Evolutionary conservation across 2,797 vertebrate species (phyloP).

Genomic region (Babyrousa celebensis): DNA sequence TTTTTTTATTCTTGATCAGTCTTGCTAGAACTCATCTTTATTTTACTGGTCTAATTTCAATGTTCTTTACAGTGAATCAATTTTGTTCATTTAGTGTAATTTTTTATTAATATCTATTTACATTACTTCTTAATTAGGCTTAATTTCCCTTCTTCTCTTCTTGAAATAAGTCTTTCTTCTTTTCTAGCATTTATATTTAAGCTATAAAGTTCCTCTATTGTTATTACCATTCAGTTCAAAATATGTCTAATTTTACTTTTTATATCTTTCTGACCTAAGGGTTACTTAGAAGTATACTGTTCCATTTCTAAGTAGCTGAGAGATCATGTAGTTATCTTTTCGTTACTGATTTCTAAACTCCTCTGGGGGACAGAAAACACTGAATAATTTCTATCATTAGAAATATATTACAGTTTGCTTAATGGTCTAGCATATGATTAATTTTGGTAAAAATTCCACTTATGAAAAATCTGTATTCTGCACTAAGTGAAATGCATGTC

Average conservation of each 20-base stretch:
- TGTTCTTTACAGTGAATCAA: conserved; percentile 12
- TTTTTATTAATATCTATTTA: conserved; percentile 8
- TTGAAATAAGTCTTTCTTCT: not conserved
- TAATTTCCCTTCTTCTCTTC: conserved; percentile 38
- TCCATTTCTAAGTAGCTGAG: not conserved
- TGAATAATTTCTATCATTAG: conserved; percentile 32
- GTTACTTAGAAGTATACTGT: conserved; percentile 11
- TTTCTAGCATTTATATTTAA: conserved; percentile 39
- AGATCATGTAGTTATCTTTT: not conserved
- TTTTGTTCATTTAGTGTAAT: conserved; percentile 14
- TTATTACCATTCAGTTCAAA: conserved; percentile 21
- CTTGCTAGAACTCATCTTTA: not conserved
- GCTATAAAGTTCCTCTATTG: conserved; percentile 1
- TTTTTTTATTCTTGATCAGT: conserved; percentile 7
- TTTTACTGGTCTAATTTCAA: conserved; percentile 40
- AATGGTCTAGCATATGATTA: not conserved
- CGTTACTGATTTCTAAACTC: not conserved
- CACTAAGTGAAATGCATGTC: not conserved
- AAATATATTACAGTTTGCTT: not conserved
- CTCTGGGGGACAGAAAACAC: not conserved
- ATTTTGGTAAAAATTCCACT: conserved; percentile 20
- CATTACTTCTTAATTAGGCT: conserved; percentile 9
- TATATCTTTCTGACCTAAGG: conserved; percentile 14
- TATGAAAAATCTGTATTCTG: not conserved
- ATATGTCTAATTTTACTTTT: conserved; percentile 17